A percentile compares a stretch with the other conserved stretches of the same genome.
Conservation (phyloP, 2,888 invertebrate species). For the Diaphora mendica region DNA sequence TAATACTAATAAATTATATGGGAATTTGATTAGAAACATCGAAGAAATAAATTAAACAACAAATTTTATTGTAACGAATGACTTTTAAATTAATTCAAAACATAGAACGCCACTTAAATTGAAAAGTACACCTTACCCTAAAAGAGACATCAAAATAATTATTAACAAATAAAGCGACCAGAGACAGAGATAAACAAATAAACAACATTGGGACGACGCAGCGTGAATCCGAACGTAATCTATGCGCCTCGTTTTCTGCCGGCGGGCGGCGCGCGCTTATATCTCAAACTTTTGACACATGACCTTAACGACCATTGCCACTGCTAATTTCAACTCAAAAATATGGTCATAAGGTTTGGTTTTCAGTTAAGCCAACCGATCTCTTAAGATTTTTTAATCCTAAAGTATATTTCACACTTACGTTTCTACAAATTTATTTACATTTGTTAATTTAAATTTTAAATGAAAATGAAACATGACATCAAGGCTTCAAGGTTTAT, state of each 20-base stretch:
- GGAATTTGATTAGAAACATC: constrained; percentile 20
- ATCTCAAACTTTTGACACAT: constrained; percentile 71
- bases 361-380: constrained; percentile 23
- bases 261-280: constrained; percentile 67
- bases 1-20: background rate
- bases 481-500: constrained; percentile 39
- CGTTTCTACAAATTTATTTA: constrained; percentile 51
- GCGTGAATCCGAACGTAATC: constrained; percentile 77
- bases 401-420: constrained; percentile 60
- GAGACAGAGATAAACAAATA: constrained; percentile 69
- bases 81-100: constrained; percentile 26
- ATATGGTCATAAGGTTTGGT: constrained; percentile 34
- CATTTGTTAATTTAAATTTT: constrained; percentile 31
- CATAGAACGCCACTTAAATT: constrained; percentile 33
- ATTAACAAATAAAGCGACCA: constrained; percentile 56
- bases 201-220: constrained; percentile 72
- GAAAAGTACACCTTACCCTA: constrained; percentile 38
- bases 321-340: constrained; percentile 42
- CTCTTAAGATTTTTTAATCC: constrained; percentile 45
- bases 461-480: constrained; percentile 27
- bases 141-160: constrained; percentile 59
- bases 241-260: constrained; percentile 71
- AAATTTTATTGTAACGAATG: constrained; percentile 16
- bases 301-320: constrained; percentile 57
- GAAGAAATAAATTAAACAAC: constrained; percentile 15